These are phyloP conservation scores for Drosophila oshimai DNA, from an alignment of 1,140 invertebrate genomes.

Conservation along the genomic window DNA sequence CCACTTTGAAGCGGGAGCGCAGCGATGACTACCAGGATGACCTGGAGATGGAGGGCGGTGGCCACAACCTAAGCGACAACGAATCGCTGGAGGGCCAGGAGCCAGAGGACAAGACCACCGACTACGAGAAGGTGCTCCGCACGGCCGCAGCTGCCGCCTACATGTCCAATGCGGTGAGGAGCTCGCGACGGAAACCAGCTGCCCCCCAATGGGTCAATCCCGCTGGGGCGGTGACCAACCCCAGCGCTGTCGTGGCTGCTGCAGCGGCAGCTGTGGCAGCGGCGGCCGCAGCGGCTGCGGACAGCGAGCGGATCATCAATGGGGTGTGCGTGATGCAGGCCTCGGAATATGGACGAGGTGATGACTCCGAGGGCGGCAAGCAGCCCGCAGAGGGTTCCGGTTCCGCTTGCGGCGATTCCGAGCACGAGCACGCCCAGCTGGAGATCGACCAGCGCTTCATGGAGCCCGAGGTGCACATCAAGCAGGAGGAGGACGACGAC, in stretches of 20 bases:
- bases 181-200: conserved; percentile 92
- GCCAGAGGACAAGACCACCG: conserved; percentile 83
- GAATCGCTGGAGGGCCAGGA: conserved; percentile 85
- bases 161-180: conserved; percentile 66
- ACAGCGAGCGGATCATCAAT: conserved; percentile 93
- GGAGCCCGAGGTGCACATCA: conserved; percentile 77
- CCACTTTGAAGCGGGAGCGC: conserved; percentile 88
- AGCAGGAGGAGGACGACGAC: conserved; percentile 76
- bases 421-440: conserved; percentile 70
- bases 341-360: conserved; percentile 90
- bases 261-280: conserved; percentile 17
- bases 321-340: conserved; percentile 94
- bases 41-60: conserved; percentile 84
- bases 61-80: conserved; percentile 90
- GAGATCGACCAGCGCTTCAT: conserved; percentile 71
- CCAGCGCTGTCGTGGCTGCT: conserved; percentile 20
- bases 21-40: conserved; percentile 89
- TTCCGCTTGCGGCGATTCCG: conserved; percentile 83
- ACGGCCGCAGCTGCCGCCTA: conserved; percentile 63
- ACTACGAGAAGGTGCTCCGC: conserved; percentile 76
- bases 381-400: conserved; percentile 83
- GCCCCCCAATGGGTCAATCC: conserved; percentile 98
- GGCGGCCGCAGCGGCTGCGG: conserved; percentile 34
- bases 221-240: conserved; percentile 84
- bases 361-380: conserved; percentile 89